Conservation (phyloP, 1,140 invertebrate genomes). For the Gonatopus flavifemur region DNA sequence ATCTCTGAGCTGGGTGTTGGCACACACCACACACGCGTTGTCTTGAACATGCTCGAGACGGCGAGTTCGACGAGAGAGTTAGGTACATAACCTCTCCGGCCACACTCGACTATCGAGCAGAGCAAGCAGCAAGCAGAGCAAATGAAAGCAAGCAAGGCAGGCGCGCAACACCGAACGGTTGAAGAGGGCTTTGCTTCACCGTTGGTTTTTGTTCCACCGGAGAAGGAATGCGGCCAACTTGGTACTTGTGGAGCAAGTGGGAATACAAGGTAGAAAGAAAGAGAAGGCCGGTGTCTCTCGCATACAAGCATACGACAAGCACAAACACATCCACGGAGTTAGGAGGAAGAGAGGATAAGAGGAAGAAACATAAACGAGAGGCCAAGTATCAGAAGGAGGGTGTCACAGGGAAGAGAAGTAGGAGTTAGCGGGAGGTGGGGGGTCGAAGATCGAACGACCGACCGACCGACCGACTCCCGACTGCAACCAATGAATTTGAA, state of each 20-base stretch:
- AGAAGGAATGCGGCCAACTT: slow-evolving; percentile 52
- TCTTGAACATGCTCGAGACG: too few relatives aligned
- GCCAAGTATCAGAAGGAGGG: neutral
- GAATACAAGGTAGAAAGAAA: slow-evolving; percentile 2
- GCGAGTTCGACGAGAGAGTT: too few relatives aligned
- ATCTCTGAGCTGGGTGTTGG: too few relatives aligned
- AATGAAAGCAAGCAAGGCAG: slow-evolving; percentile 19
- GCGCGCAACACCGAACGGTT: too few relatives aligned
- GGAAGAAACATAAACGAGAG: neutral
- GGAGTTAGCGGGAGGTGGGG: slow-evolving; percentile 24
- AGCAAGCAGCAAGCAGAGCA: slow-evolving; percentile 1
- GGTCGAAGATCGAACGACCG: slow-evolving; percentile 26
- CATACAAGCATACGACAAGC: too few relatives aligned
- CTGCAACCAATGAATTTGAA: too few relatives aligned
- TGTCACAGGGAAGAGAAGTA: neutral
- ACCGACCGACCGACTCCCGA: neutral
- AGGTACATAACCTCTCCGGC: slow-evolving; percentile 1
- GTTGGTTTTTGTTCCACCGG: too few relatives aligned
- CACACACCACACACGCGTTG: too few relatives aligned
- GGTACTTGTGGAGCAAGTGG: slow-evolving; percentile 1
- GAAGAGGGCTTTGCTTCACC: slow-evolving; percentile 25
- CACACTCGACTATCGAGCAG: too few relatives aligned
- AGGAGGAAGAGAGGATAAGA: slow-evolving; percentile 12
- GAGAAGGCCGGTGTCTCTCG: slow-evolving; percentile 15
- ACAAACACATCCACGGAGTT: too few relatives aligned